Percentiles rank a stretch among this genome's conserved stretches.
Evolutionary conservation across 1,140 invertebrate species (phyloP).

Genomic region (Trypoxylus dichotomus): DNA sequence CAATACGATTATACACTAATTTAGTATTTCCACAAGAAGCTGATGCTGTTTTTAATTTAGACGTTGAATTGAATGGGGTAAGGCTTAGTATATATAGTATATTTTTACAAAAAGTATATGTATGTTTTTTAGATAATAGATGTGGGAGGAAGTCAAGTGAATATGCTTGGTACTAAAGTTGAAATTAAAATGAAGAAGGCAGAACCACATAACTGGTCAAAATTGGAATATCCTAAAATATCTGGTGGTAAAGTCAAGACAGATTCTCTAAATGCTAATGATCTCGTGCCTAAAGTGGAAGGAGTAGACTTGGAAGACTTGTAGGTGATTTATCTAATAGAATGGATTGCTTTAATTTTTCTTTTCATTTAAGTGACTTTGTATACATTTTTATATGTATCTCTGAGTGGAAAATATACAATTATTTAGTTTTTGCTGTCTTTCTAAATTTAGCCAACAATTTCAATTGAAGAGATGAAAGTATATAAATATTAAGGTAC

Average conservation of each 20-base stretch:
- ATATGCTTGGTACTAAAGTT: conserved; percentile 90
- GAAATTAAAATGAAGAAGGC: conserved; percentile 92
- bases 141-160: conserved; percentile 69
- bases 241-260: conserved; percentile 24
- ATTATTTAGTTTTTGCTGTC: background rate
- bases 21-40: conserved; percentile 80
- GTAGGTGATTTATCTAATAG: background rate
- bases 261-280: background rate
- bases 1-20: conserved; percentile 75
- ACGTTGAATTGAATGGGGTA: conserved; percentile 85
- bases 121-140: conserved; percentile 65
- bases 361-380: background rate
- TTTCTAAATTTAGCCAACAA: background rate
- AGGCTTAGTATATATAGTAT: conserved; percentile 51
- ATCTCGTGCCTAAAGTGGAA: conserved; percentile 29
- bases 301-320: conserved; percentile 25
- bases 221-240: conserved; percentile 66
- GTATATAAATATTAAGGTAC: too few species aligned
- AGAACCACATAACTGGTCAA: conserved; percentile 79
- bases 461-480: too few species aligned
- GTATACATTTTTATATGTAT: background rate
- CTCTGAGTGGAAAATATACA: background rate
- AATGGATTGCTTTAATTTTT: background rate
- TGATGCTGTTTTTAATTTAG: conserved; percentile 73
- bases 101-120: conserved; percentile 22